phyloP scores from a whole-genome alignment of 2,888 invertebrate species.

The Agapetus fuscipes region DNA sequence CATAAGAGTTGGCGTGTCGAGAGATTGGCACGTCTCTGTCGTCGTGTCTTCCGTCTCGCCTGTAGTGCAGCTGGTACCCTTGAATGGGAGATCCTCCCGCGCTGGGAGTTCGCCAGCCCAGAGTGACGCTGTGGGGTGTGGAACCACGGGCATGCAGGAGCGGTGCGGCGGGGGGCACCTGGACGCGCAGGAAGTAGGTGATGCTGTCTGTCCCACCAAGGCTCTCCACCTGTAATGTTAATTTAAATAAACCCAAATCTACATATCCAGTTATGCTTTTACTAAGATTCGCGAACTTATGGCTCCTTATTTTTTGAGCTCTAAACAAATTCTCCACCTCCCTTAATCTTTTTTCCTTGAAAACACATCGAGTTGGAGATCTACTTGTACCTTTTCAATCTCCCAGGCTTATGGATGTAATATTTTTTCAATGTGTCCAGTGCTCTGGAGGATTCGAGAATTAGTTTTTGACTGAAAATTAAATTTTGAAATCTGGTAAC shows the following conservation, averaged over 20 bases:
- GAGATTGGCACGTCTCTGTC: slow-evolving; percentile 55
- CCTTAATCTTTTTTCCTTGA: too few relatives aligned
- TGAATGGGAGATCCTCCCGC: slow-evolving; percentile 60
- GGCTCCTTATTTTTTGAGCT: too few relatives aligned
- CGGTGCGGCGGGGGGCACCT: slow-evolving; percentile 68
- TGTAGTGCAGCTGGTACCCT: slow-evolving; percentile 58
- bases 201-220: slow-evolving; percentile 57
- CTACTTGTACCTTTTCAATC: too few relatives aligned
- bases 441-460: too few relatives aligned
- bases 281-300: too few relatives aligned
- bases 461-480: too few relatives aligned
- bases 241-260: background rate
- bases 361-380: too few relatives aligned
- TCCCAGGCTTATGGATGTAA: too few relatives aligned
- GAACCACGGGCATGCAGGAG: slow-evolving; percentile 64
- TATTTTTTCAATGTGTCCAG: too few relatives aligned
- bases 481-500: too few relatives aligned
- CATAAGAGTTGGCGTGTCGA: slow-evolving; percentile 56
- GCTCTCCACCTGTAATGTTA: slow-evolving; percentile 52
- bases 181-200: slow-evolving; percentile 54
- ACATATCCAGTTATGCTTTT: too few relatives aligned
- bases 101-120: slow-evolving; percentile 66
- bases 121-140: slow-evolving; percentile 61
- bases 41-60: slow-evolving; percentile 50
- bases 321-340: too few relatives aligned